Percentiles rank a stretch among this genome's conserved stretches.
These are phyloP conservation scores for Protobothrops mucrosquamatus DNA, from an alignment of 2,113 vertebrate genomes.

Conservation along the genomic window DNA sequence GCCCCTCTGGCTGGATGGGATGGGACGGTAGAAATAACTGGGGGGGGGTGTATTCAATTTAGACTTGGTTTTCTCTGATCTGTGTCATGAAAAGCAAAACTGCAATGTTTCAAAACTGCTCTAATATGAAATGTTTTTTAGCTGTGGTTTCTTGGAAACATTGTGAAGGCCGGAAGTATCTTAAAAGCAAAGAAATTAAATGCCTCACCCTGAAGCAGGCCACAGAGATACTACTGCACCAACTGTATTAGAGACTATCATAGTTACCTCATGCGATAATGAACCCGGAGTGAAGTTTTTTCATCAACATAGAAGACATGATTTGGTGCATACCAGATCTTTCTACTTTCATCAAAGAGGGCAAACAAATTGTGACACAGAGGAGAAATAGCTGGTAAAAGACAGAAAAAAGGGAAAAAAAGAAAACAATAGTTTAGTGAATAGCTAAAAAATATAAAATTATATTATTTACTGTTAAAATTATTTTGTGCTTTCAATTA, in stretches of 20 bases:
- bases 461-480: neutral
- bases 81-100: neutral
- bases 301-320: constrained; percentile 83
- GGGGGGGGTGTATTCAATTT: neutral
- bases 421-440: accelerated
- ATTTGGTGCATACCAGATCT: constrained; percentile 90
- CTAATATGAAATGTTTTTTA: neutral
- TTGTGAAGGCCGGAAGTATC: neutral
- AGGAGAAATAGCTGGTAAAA: constrained; percentile 84
- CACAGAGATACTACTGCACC: neutral
- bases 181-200: neutral
- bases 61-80: neutral
- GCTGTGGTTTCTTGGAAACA: neutral
- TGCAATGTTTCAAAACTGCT: neutral
- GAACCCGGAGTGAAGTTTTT: constrained; percentile 77
- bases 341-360: constrained; percentile 80
- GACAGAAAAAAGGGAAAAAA: neutral
- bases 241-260: neutral
- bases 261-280: constrained; percentile 93
- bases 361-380: constrained; percentile 94
- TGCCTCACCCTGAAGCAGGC: neutral
- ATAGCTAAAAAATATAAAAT: accelerated
- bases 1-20: neutral
- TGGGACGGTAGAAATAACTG: neutral
- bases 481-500: neutral